Evolutionary conservation across 2,797 vertebrate genomes (phyloP), one percentile per base, ranked within the genome.

Genomic region (Luscinia megarhynchos): DNA sequence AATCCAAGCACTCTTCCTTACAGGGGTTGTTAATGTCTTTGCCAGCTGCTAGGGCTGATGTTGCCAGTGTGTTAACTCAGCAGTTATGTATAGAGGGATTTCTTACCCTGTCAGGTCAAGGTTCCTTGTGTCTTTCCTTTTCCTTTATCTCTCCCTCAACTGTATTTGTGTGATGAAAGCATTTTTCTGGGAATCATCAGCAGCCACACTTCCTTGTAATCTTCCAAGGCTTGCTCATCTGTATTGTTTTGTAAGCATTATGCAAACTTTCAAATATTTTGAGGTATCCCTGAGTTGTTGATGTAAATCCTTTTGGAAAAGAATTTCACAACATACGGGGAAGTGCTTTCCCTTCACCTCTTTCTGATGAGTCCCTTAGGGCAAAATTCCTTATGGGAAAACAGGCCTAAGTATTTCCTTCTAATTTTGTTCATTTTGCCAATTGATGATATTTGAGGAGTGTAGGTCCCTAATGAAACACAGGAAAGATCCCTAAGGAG

Each of bases 241-340:
- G 22, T 66, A 23, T 62, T 78, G 48, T 97, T 95, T 76, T 80
- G 72, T 82, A 87, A 74, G 79, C 57, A 15, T 90, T 89, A 86
- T 80, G 84, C 90, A 86, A 94, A 92, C 54, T 92, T 76, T 93
- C 32, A 57, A 11, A 34, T 79, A 48, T 15, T 43, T 58, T 51
- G 69, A 85, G n/a, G 64, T 89, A 32, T 93, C 58, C 50, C 14
- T 66, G 21, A 10, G 30, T 36, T 92, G 77, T 80, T 0, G 1
- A 12, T 73, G 43, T 72, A 79, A 91, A 57, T 89, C 54, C 54
- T 67, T 77, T 87, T 4, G 4, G 45, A 94, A 79, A 53, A 72
- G 26, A 9, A 72, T 89, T 95, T 85, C 62, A 72, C 58, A 92
- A 87, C 19, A 32, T 62, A 85, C 3, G 5, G 46, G 77, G 68